These are phyloP conservation scores for Hetaerina americana DNA, from an alignment of 1,140 invertebrate species.

Conservation along the genomic window DNA sequence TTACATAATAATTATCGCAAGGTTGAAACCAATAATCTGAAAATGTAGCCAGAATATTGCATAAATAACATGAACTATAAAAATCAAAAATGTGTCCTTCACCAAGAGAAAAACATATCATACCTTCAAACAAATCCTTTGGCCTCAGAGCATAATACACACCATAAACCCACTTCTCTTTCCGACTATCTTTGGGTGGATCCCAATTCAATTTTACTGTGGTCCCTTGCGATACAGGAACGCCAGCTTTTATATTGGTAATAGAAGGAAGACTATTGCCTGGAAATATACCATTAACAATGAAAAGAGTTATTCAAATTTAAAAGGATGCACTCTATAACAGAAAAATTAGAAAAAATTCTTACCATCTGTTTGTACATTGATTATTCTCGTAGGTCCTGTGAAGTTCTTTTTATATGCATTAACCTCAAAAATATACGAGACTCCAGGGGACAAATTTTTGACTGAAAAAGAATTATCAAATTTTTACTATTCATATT, in stretches of 20 bases:
- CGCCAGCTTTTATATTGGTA: constrained; percentile 30
- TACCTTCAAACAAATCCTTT: constrained; percentile 34
- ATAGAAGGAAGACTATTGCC: constrained; percentile 35
- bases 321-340: not conserved
- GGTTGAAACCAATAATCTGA: no score
- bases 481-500: no score
- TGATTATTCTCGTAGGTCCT: constrained; percentile 38
- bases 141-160: constrained; percentile 20
- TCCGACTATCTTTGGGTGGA: constrained; percentile 14
- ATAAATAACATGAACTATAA: no score
- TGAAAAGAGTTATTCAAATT: not conserved
- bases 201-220: constrained; percentile 52
- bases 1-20: no score
- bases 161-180: constrained; percentile 20
- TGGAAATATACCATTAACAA: constrained; percentile 13
- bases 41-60: no score
- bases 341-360: not conserved
- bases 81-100: no score
- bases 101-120: no score
- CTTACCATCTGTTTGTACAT: constrained; percentile 37
- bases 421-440: constrained; percentile 38
- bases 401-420: constrained; percentile 43
- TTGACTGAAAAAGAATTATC: constrained; percentile 34
- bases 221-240: constrained; percentile 41
- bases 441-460: constrained; percentile 37